Percentiles rank a stretch among this genome's conserved stretches.
Conservation (phyloP, 2,888 invertebrate species). For the Aphidoletes aphidimyza region DNA sequence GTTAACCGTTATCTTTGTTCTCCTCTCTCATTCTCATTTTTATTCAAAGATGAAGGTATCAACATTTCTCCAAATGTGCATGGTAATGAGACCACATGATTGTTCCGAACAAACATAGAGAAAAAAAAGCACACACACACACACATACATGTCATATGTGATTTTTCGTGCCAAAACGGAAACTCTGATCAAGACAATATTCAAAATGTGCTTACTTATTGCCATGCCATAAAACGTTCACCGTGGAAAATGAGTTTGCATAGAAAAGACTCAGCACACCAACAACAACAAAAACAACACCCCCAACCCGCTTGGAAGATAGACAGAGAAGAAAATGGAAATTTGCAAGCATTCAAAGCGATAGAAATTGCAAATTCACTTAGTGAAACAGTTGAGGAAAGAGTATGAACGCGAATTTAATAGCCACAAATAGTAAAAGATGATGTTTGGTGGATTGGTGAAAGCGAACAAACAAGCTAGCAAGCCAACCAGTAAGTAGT, state of each 20-base stretch:
- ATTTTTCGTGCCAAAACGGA: background rate
- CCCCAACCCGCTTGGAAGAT: background rate
- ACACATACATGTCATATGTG: background rate
- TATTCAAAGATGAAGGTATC: slow-evolving; percentile 10
- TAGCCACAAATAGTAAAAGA: slow-evolving; percentile 32
- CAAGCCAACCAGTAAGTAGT: background rate
- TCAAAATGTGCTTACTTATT: background rate
- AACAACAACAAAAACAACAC: background rate
- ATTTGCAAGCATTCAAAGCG: background rate
- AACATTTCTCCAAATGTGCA: slow-evolving; percentile 1
- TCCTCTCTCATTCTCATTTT: background rate
- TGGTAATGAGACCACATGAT: background rate
- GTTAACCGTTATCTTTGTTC: background rate
- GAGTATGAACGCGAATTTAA: slow-evolving; percentile 1
- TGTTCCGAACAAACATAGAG: background rate
- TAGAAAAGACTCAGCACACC: background rate
- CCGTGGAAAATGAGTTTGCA: background rate
- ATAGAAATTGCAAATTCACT: slow-evolving; percentile 43
- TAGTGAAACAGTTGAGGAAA: background rate
- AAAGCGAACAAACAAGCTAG: background rate
- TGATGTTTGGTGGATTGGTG: slow-evolving; percentile 14
- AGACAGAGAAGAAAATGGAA: too few species aligned
- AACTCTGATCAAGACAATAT: background rate
- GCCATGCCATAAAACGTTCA: background rate
- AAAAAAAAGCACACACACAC: too few species aligned